Conservation (phyloP, 1,140 invertebrate genomes). For the Diorhabda elongata region DNA sequence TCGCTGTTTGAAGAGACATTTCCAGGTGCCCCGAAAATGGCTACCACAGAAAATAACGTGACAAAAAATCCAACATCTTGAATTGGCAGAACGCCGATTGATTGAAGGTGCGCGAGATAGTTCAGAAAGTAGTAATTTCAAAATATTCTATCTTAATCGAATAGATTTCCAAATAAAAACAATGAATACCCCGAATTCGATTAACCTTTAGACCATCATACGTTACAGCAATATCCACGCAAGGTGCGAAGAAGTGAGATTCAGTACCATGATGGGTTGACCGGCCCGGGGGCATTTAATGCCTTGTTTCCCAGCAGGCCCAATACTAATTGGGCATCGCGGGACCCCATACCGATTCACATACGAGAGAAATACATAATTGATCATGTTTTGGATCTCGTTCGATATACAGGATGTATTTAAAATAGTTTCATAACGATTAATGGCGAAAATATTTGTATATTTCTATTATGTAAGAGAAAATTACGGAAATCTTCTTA, state of each 20-base stretch:
- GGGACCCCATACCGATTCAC: constrained; percentile 18
- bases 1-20: too few species aligned
- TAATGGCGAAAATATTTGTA: too few species aligned
- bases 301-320: constrained; percentile 31
- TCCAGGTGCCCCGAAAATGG: too few species aligned
- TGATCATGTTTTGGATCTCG: background rate
- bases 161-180: background rate
- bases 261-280: constrained; percentile 3
- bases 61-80: too few species aligned
- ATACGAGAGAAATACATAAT: constrained; percentile 10
- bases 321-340: constrained; percentile 30
- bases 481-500: too few species aligned
- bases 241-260: constrained; percentile 10
- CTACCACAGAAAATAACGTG: too few species aligned
- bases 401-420: background rate
- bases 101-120: too few species aligned
- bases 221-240: background rate
- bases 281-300: constrained; percentile 25
- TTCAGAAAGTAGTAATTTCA: too few species aligned
- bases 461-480: too few species aligned
- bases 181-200: background rate
- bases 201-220: background rate
- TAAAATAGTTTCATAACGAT: too few species aligned
- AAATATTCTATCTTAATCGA: too few species aligned
- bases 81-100: too few species aligned